Evolutionary conservation across 2,797 vertebrate species (phyloP).

Genomic region (Xerus rutilus): DNA sequence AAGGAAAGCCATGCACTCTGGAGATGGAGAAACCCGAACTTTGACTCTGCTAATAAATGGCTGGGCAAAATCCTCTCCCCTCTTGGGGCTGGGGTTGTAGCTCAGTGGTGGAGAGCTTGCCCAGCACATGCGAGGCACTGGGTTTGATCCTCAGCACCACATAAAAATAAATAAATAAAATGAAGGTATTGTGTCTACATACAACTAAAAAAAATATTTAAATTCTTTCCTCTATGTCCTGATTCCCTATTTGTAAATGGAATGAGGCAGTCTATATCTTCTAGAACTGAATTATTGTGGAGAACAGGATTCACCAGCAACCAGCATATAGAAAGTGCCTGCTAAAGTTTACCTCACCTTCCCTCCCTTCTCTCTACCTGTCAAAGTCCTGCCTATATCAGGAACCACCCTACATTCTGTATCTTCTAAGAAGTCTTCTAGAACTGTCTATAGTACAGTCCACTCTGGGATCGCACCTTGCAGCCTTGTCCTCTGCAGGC

Average conservation of each 20-base stretch:
- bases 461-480: background rate
- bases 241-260: background rate
- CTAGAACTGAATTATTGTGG: background rate
- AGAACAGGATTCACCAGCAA: background rate
- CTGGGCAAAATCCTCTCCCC: background rate
- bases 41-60: background rate
- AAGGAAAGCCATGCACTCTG: background rate
- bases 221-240: background rate
- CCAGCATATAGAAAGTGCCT: background rate
- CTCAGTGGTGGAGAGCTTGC: too few species aligned
- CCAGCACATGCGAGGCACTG: too few species aligned
- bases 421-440: background rate
- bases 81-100: too few species aligned
- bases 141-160: too few species aligned
- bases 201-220: background rate
- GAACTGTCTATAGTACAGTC: background rate
- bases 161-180: too few species aligned
- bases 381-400: background rate
- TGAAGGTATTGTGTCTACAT: too few species aligned
- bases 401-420: background rate
- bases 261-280: accelerated
- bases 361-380: background rate
- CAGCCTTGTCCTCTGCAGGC: background rate
- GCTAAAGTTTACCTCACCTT: background rate
- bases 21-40: background rate